These are phyloP conservation scores for Helarctos malayanus DNA, from an alignment of 2,797 vertebrate species.

Conservation along the genomic window DNA sequence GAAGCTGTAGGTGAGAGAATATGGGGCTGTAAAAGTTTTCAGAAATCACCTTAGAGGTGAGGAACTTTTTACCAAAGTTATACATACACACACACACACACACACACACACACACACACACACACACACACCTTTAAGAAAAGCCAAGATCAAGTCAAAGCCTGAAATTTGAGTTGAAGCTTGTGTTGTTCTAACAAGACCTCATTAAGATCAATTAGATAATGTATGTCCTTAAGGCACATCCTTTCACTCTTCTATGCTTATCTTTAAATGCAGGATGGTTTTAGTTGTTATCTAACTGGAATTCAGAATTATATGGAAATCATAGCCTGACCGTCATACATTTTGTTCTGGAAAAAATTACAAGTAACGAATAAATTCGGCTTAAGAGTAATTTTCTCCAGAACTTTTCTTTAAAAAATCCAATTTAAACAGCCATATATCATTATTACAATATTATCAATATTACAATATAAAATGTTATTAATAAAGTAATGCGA, in stretches of 20 bases:
- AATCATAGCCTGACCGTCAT: neutral
- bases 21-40: neutral
- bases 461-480: too few relatives aligned
- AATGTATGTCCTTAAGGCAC: neutral
- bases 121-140: neutral
- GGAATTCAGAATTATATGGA: neutral
- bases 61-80: neutral
- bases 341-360: slow-evolving; percentile 19
- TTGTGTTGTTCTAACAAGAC: neutral
- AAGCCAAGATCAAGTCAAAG: neutral
- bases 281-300: slow-evolving; percentile 3
- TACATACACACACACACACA: neutral
- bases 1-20: neutral
- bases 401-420: neutral
- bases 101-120: neutral
- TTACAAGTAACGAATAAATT: neutral
- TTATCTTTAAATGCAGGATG: neutral
- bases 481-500: neutral
- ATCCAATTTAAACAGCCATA: neutral
- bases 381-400: neutral
- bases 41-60: neutral
- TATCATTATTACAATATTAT: neutral
- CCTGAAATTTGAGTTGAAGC: neutral
- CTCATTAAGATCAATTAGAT: slow-evolving; percentile 33
- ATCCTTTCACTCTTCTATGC: neutral